phyloP scores from a whole-genome alignment of 2,888 invertebrate species.

The Synanthedon formicaeformis region DNA sequence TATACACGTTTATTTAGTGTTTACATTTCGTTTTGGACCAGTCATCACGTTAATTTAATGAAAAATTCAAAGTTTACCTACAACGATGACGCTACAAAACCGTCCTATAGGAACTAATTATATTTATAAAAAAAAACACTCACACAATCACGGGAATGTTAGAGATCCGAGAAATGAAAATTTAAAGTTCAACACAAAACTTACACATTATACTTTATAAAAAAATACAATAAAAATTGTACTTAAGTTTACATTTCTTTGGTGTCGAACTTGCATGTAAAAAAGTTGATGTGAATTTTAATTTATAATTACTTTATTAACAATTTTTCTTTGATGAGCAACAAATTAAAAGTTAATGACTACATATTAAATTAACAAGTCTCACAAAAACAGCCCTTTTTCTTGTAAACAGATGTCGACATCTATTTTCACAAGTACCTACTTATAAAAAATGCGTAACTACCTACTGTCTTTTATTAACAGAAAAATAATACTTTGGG shows the following conservation, averaged over 20 bases:
- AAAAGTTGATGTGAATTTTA: slow-evolving; percentile 3
- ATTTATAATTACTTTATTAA: neutral
- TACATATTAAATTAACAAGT: neutral
- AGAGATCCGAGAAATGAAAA: slow-evolving; percentile 44
- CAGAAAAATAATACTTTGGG: slow-evolving; percentile 1
- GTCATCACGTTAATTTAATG: neutral
- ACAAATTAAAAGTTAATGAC: neutral
- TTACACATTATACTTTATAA: slow-evolving; percentile 30
- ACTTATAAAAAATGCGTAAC: neutral
- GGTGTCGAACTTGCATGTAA: slow-evolving; percentile 44
- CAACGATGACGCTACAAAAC: slow-evolving; percentile 9
- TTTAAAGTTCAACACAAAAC: slow-evolving; percentile 15
- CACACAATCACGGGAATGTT: slow-evolving; percentile 52
- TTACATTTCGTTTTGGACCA: neutral
- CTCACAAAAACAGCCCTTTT: neutral
- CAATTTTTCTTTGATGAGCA: neutral
- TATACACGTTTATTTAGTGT: neutral
- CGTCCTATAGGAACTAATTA: slow-evolving; percentile 25
- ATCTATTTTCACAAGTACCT: neutral
- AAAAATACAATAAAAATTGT: slow-evolving; percentile 26
- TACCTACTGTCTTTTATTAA: neutral
- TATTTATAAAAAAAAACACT: slow-evolving; percentile 22
- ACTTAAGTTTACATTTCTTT: slow-evolving; percentile 45
- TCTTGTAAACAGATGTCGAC: neutral
- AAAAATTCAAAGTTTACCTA: neutral